Evolutionary conservation across 2,888 invertebrate genomes (phyloP), one percentile per base, ranked within the genome.

Genomic region (Tetragnatha montana): DNA sequence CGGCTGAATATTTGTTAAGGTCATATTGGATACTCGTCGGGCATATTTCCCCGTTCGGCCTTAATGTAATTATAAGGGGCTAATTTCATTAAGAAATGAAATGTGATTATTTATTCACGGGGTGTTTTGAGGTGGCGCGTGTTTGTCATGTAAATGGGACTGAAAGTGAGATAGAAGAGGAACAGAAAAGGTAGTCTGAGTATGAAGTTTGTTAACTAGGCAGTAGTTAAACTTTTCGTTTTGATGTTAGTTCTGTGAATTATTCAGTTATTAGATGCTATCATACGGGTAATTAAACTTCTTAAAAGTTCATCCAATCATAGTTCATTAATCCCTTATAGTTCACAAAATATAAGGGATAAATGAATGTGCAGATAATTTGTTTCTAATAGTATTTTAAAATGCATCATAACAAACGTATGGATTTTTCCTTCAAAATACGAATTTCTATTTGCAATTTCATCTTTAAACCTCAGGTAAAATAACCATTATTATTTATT

Each of bases 1-100:
- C n/a, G 21, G 4, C 1, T 35, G 60, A 74, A 50, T 82, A 82
- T 82, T 82, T 82, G 73, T 22, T 70, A 50, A 10, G 10, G 60
- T 60, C 60, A 60, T 60, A 60, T 60, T 60, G 60, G 60, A 60
- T 60, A 60, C 60, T 60, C 17, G 60, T 3, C 17, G 17, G 14
- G 60, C 60, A 60, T 60, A 60, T 60, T 60, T 60, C 17, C 4
- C 14, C 60, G 60, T 60, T 60, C 6, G 60, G 60, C 8, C 12
- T 60, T 60, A 60, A 60, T 60, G 60, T 60, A 60, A 60, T 60
- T 60, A 60, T 60, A 60, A 8, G 14, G 17, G 10, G 14, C 14
- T 60, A 60, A 60, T 60, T 60, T 60, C 60, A 60, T 60, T 60
- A 60, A 60, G 60, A 60, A 60, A 60, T 60, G 60, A 60, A 60